phyloP scores from a whole-genome alignment of 2,888 invertebrate genomes.

The Therioaphis trifolii region DNA sequence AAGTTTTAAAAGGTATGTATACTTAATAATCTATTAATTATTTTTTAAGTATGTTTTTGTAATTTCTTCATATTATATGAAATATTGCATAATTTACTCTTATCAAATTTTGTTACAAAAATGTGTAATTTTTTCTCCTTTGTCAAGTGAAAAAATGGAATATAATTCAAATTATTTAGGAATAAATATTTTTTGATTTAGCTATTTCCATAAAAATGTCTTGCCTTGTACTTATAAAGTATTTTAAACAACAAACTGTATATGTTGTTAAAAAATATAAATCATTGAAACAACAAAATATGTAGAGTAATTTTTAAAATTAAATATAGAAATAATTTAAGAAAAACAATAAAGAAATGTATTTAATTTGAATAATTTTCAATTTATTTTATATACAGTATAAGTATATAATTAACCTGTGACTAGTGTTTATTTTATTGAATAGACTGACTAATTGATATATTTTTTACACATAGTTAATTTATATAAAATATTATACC shows the following conservation, averaged over 20 bases:
- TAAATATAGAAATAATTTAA: neutral
- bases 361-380: neutral
- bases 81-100: neutral
- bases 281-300: neutral
- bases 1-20: neutral
- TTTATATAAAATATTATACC: conserved; percentile 18
- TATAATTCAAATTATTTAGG: no score
- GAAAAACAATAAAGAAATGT: conserved; percentile 13
- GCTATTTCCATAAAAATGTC: no score
- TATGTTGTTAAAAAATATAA: neutral
- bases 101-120: neutral
- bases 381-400: neutral
- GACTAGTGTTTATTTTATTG: no score
- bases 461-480: neutral
- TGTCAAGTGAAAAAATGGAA: no score
- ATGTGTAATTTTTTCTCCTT: no score
- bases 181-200: no score
- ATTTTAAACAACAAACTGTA: neutral
- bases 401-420: no score
- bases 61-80: neutral
- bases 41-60: neutral
- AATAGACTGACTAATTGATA: neutral
- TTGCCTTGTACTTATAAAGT: no score
- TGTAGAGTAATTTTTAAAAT: neutral
- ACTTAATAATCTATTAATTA: neutral